Conservation (phyloP, 2,797 vertebrate genomes). For the Melanotaenia pygmaea region DNA sequence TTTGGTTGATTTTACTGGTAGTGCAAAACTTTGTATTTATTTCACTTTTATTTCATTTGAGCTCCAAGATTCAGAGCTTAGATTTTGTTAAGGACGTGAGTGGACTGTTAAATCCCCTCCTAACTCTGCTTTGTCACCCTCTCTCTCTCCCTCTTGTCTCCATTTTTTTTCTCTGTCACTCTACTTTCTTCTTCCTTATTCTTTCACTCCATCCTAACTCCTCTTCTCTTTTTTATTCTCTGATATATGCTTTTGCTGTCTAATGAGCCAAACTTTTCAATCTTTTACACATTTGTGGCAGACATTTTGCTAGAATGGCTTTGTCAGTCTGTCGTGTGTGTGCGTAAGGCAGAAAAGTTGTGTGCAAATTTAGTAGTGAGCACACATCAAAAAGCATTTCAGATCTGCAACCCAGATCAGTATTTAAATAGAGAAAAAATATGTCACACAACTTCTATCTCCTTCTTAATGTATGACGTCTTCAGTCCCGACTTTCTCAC, state of each 20-base stretch:
- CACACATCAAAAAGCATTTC: slow-evolving; percentile 33
- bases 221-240: not conserved
- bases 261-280: not conserved
- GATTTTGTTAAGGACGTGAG: slow-evolving; percentile 59
- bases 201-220: not conserved
- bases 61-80: slow-evolving; percentile 45
- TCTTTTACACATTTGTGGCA: not conserved
- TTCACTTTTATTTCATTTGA: slow-evolving; percentile 69
- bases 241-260: not conserved
- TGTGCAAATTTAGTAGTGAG: not conserved
- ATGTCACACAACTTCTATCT: slow-evolving; percentile 15
- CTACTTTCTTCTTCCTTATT: not conserved
- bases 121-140: slow-evolving; percentile 30
- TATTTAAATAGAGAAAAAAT: slow-evolving; percentile 27
- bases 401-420: slow-evolving; percentile 54
- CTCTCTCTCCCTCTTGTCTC: not conserved
- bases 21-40: slow-evolving; percentile 58
- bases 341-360: not conserved
- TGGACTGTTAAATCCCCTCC: slow-evolving; percentile 50
- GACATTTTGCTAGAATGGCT: not conserved
- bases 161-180: slow-evolving; percentile 15
- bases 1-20: slow-evolving; percentile 36
- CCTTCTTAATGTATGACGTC: slow-evolving; percentile 1
- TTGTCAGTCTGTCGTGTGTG: not conserved
- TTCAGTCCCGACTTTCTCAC: slow-evolving; percentile 25